Base-by-base conservation (phyloP, 2,113 vertebrate genomes). In the Cheirogaleus medius region DNA sequence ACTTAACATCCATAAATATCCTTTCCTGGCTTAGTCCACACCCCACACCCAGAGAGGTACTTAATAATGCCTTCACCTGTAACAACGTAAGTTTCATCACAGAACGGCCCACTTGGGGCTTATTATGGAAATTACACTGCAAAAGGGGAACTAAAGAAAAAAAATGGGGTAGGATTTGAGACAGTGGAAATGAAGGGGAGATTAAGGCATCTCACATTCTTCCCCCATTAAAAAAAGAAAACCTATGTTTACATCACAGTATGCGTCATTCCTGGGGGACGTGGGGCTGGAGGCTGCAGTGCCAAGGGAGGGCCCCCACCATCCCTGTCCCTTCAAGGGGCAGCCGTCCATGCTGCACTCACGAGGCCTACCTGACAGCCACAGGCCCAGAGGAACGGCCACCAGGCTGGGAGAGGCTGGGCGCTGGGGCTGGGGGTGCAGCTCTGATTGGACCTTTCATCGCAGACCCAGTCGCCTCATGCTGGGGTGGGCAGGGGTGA, bases 131-230 rank as follows among this genome's bases (percentile, higher is more conserved):
- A n/a, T 87, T 52, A 80, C 8, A 39, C 8, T 37, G 39, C 74
- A 49, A 94, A 87, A 12, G 49, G 11, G 8, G 58, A 76, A 92
- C 12, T 15, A 25, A 54, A 71, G 14, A 1, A 8, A 47, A 69
- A 44, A 66, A 54, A n/a, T 3, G 2, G 15, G 32, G 21, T 1
- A 56, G 37, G n/a, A 44, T 44, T 81, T 71, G 32, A 95, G 88
- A 84, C 21, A 83, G 63, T n/a, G 73, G 52, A 84, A 90, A 84
- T 63, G 15, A 86, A 60, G 52, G 44, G 3, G 97, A 89, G 52
- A 94, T 87, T 95, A 97, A 97, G 96, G 95, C 90, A 87, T 83
- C 95, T 94, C 87, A 97, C 13, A 13, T 37, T 78, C 87, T 86
- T 71, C 63, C 64, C 88, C 54, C 56, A 63, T 82, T 1, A 5